A percentile compares a stretch with the other conserved stretches of the same genome.
Evolutionary conservation across 2,888 invertebrate species (phyloP).

Genomic region (Sphecodes monilicornis): DNA sequence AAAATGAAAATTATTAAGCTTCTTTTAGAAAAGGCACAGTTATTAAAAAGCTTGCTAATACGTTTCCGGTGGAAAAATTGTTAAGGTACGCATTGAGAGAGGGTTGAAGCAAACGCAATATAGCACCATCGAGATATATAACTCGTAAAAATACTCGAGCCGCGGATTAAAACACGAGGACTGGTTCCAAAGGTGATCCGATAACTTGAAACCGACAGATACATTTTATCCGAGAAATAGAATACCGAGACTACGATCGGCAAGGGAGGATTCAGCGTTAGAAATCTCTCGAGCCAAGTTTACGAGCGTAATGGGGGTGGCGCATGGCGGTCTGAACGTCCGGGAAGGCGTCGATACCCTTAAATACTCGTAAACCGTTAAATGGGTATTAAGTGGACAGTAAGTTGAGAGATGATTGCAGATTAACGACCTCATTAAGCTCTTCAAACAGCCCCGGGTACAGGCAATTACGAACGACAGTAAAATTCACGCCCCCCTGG

Average conservation of each 20-base stretch:
- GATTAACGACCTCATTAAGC: constrained; percentile 75
- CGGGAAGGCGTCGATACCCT: constrained; percentile 54
- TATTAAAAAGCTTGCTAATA: background rate
- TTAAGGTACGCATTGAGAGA: background rate
- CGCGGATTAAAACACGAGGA: background rate
- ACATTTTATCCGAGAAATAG: background rate
- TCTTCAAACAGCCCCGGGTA: constrained; percentile 62
- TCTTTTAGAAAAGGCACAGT: background rate
- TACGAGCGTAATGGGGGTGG: constrained; percentile 44
- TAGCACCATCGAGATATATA: background rate
- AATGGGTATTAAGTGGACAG: constrained; percentile 65
- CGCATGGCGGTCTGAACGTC: background rate
- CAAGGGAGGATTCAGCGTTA: background rate
- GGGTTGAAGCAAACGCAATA: background rate
- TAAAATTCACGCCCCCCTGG: constrained; percentile 64
- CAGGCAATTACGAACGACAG: constrained; percentile 71
- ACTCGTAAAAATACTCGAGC: background rate
- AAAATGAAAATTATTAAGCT: background rate
- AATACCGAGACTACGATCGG: background rate
- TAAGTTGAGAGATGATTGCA: constrained; percentile 57
- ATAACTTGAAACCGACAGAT: background rate
- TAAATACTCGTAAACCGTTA: constrained; percentile 66
- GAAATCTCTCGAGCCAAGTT: constrained; percentile 46
- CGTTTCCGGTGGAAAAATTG: background rate
- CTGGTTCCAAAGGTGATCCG: background rate